phyloP scores from a whole-genome alignment of 2,113 vertebrate species.

The Caloenas nicobarica region DNA sequence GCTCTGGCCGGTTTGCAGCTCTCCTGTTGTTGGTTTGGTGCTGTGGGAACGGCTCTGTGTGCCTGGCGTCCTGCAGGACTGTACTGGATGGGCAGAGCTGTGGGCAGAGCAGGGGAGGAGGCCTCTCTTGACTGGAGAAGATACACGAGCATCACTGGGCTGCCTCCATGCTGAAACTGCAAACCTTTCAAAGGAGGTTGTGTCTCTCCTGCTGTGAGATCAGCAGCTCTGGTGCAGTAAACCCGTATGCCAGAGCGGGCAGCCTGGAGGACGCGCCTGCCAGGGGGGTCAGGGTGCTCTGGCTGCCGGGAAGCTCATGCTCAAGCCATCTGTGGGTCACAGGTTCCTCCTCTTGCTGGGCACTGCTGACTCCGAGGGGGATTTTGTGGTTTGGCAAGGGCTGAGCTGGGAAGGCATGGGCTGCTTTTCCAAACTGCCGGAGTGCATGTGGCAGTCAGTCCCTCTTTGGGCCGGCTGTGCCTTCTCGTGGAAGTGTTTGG shows the following conservation, averaged over 20 bases:
- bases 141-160: neutral
- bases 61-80: no score
- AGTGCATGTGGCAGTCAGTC: accelerated
- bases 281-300: neutral
- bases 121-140: neutral
- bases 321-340: neutral
- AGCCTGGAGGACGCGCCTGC: neutral
- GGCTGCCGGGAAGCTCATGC: neutral
- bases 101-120: no score
- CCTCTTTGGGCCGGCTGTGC: neutral
- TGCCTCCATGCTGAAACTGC: neutral
- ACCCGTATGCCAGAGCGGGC: neutral
- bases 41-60: no score
- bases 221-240: neutral
- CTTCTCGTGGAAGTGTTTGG: neutral
- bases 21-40: no score
- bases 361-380: neutral
- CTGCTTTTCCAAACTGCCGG: neutral
- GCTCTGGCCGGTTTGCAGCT: accelerated
- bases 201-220: neutral
- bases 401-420: neutral
- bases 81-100: neutral
- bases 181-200: neutral
- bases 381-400: neutral
- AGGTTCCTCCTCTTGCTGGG: neutral